Percentiles rank a stretch among this genome's conserved stretches.
Evolutionary conservation across 2,113 vertebrate genomes (phyloP).

Genomic region (Nyctereutes procyonoides): DNA sequence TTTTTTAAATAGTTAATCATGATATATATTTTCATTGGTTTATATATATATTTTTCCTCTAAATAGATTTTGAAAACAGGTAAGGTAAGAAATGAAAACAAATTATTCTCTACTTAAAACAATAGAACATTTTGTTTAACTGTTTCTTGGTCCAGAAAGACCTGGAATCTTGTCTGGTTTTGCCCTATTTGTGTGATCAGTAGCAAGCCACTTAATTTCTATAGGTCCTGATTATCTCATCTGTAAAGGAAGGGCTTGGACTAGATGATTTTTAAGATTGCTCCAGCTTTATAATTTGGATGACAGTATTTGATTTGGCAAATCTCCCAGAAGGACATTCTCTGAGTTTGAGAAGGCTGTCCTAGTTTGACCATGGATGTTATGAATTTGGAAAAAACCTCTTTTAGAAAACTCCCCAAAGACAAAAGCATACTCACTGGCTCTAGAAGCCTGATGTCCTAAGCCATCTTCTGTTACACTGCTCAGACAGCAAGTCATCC

Average conservation of each 20-base stretch:
- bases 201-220: background rate
- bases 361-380: slow-evolving; percentile 16
- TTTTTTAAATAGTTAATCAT: slow-evolving; percentile 42
- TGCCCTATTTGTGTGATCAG: background rate
- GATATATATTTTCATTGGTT: background rate
- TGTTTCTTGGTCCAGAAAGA: background rate
- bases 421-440: background rate
- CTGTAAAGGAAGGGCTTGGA: background rate
- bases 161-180: background rate
- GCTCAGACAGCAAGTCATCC: background rate
- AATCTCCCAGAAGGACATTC: slow-evolving; percentile 27
- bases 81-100: background rate
- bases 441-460: background rate
- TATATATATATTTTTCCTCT: background rate
- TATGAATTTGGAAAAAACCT: background rate
- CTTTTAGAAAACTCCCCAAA: background rate
- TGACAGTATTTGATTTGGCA: slow-evolving; percentile 40
- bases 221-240: background rate
- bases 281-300: slow-evolving; percentile 51
- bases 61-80: slow-evolving; percentile 45
- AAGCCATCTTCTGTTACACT: background rate
- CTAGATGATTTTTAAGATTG: slow-evolving; percentile 18
- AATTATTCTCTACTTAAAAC: background rate
- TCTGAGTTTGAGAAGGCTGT: slow-evolving; percentile 6
- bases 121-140: background rate